Evolutionary conservation across 2,888 invertebrate genomes (phyloP).

Genomic region (Parnassius orleans): DNA sequence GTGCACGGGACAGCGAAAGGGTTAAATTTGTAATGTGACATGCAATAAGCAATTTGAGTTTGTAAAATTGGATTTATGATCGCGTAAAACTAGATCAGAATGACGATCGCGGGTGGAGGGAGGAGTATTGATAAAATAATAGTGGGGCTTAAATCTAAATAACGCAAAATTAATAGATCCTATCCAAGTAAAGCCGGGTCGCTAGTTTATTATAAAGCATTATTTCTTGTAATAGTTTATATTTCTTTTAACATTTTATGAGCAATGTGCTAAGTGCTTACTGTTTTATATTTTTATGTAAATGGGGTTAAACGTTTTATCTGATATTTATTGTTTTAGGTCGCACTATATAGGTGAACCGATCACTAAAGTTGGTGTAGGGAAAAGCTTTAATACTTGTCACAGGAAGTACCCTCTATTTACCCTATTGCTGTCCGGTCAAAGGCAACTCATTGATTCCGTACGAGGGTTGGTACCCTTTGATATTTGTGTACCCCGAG

Average conservation of each 20-base stretch:
- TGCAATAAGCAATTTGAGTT: too few relatives aligned
- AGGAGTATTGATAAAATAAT: too few relatives aligned
- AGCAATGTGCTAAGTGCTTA: constrained; percentile 6
- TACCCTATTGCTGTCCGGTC: constrained; percentile 63
- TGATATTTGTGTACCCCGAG: constrained; percentile 52
- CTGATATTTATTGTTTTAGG: not conserved
- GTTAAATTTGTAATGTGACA: too few relatives aligned
- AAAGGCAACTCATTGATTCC: constrained; percentile 62
- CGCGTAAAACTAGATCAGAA: too few relatives aligned
- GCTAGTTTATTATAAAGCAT: too few relatives aligned
- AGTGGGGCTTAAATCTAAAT: too few relatives aligned
- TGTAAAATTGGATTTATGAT: too few relatives aligned
- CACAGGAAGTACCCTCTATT: constrained; percentile 66
- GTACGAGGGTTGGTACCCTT: constrained; percentile 45
- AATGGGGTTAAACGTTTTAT: constrained; percentile 8
- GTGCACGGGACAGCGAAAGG: too few relatives aligned
- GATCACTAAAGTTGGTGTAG: constrained; percentile 33
- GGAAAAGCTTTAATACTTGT: constrained; percentile 57
- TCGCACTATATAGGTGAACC: constrained; percentile 6
- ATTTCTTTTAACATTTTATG: not conserved
- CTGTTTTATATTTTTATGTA: constrained; percentile 9
- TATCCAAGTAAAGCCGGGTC: too few relatives aligned
- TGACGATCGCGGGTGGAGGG: too few relatives aligned
- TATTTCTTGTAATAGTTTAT: too few relatives aligned
- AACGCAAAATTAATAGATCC: too few relatives aligned